Evolutionary conservation across 2,113 vertebrate genomes (phyloP).

Genomic region (Macroglossus sobrinus): DNA sequence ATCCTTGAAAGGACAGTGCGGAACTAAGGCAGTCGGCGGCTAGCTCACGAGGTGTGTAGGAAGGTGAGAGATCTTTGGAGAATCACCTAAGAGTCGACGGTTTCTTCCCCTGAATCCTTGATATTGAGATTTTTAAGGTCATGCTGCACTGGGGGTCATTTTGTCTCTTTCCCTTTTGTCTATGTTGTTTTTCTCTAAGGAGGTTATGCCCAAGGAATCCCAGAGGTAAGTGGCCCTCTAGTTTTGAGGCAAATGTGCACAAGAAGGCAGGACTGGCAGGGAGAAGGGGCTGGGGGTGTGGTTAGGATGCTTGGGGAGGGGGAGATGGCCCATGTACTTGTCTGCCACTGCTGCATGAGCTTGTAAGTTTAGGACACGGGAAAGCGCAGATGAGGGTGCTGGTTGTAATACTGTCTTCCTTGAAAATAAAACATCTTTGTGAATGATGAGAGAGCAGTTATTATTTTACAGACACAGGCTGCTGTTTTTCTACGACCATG

Average conservation of each 20-base stretch:
- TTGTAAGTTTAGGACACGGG: neutral
- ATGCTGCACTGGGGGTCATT: fast-evolving
- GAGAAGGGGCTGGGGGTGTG: neutral
- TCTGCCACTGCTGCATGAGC: neutral
- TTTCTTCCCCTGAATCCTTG: neutral
- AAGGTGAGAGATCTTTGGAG: neutral
- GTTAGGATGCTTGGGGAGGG: no score
- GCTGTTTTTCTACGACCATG: neutral
- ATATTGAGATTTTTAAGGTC: neutral
- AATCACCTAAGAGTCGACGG: neutral
- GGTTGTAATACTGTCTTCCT: neutral
- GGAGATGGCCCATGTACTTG: neutral
- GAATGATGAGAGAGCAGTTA: neutral
- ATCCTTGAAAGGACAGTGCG: neutral
- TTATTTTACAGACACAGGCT: neutral
- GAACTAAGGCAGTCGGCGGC: neutral
- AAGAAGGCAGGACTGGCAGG: neutral
- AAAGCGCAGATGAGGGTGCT: neutral
- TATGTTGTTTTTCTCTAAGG: neutral
- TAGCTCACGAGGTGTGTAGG: neutral
- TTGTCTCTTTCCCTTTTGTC: neutral
- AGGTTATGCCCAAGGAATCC: neutral
- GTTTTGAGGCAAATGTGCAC: neutral
- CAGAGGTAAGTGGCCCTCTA: neutral
- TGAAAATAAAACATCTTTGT: neutral